Evolutionary conservation across 2,797 vertebrate species (phyloP).

Genomic region (Sebastes ruberrimus): DNA sequence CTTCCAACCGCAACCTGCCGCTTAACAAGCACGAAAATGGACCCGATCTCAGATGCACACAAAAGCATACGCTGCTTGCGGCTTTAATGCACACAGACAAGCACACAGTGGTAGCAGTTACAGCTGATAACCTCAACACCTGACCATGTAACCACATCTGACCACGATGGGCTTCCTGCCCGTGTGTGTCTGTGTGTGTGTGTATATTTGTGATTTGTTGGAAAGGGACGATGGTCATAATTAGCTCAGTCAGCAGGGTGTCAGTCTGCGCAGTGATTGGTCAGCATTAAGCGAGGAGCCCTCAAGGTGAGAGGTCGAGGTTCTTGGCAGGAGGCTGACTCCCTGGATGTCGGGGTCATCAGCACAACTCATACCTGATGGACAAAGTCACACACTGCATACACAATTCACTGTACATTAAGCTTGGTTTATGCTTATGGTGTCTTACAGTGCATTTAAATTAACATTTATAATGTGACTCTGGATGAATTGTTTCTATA

Average conservation of each 20-base stretch:
- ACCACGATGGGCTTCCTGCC: not conserved
- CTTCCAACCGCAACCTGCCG: constrained; percentile 59
- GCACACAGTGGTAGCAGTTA: not conserved
- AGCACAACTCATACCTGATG: not conserved
- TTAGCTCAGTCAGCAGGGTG: constrained; percentile 46
- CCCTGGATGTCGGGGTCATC: not conserved
- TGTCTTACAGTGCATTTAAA: not conserved
- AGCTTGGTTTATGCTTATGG: not conserved
- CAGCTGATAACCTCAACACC: not conserved
- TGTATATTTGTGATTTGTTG: constrained; percentile 16
- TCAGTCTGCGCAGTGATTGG: constrained; percentile 40
- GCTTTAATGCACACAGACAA: constrained; percentile 13
- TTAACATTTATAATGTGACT: not conserved
- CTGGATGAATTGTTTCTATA: not conserved
- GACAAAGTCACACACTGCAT: not conserved
- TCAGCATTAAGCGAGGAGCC: constrained; percentile 30
- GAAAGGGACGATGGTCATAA: not conserved
- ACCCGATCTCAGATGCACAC: constrained; percentile 14
- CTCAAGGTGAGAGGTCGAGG: constrained; percentile 33
- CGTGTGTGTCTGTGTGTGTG: not conserved
- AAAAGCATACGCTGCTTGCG: not conserved
- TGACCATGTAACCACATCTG: constrained; percentile 11
- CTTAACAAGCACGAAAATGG: constrained; percentile 51
- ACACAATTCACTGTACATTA: not conserved
- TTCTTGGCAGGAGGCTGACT: constrained; percentile 12